Conservation (phyloP, 2,888 invertebrate genomes). For the Melieria crassipennis region DNA sequence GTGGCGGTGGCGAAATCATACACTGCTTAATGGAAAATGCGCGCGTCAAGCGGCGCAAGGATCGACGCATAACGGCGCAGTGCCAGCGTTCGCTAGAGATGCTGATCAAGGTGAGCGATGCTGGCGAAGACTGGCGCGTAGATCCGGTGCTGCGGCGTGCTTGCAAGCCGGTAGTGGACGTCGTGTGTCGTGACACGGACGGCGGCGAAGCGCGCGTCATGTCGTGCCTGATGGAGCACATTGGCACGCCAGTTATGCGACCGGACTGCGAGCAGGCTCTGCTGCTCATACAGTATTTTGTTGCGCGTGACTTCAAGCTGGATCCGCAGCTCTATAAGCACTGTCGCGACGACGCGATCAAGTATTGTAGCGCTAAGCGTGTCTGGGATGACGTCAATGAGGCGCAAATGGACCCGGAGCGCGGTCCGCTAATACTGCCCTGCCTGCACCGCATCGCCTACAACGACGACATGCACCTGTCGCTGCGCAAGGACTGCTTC, state of each 20-base stretch:
- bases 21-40: constrained; percentile 95
- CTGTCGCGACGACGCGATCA: constrained; percentile 87
- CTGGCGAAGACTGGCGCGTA: constrained; percentile 95
- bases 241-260: constrained; percentile 83
- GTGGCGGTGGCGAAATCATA: constrained; percentile 83
- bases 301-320: constrained; percentile 92
- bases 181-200: constrained; percentile 76
- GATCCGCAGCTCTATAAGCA: constrained; percentile 88
- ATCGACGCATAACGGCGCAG: constrained; percentile 73
- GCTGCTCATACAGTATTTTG: constrained; percentile 96
- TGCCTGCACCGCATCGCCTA: constrained; percentile 86
- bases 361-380: constrained; percentile 80
- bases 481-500: constrained; percentile 70
- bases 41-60: constrained; percentile 70
- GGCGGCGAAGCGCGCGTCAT: constrained; percentile 86
- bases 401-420: constrained; percentile 76
- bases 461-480: constrained; percentile 64
- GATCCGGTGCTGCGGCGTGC: constrained; percentile 89
- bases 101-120: constrained; percentile 86
- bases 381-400: constrained; percentile 77
- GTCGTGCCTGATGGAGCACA: constrained; percentile 92
- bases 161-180: constrained; percentile 85
- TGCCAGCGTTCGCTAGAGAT: constrained; percentile 84
- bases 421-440: constrained; percentile 85
- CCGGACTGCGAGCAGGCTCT: constrained; percentile 90